A percentile compares a stretch with the other conserved stretches of the same genome.
These are phyloP conservation scores for Crypturellus tataupa DNA, from an alignment of 2,797 vertebrate species.

Conservation along the genomic window DNA sequence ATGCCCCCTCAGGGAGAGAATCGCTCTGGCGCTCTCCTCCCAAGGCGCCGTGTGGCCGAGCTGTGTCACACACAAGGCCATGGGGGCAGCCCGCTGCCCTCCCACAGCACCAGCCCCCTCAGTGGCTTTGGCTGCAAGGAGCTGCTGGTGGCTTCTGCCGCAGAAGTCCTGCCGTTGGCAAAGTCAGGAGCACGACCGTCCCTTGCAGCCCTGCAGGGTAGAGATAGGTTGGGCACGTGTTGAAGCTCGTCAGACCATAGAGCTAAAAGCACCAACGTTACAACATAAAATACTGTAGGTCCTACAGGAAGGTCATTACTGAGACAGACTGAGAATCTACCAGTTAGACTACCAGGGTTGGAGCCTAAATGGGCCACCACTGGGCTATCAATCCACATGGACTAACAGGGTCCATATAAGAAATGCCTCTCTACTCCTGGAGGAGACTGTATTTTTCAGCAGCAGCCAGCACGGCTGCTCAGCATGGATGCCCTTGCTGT, in stretches of 20 bases:
- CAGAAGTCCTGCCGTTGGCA: background rate
- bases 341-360: background rate
- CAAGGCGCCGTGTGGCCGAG: background rate
- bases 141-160: background rate
- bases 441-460: too few relatives aligned
- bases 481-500: too few relatives aligned
- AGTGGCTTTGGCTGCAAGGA: background rate
- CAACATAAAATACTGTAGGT: background rate
- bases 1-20: background rate
- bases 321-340: background rate
- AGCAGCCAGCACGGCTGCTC: too few relatives aligned
- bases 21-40: background rate
- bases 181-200: accelerated
- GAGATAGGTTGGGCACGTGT: background rate
- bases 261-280: background rate
- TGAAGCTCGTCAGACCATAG: background rate
- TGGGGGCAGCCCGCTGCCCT: background rate
- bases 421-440: background rate
- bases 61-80: background rate
- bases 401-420: background rate
- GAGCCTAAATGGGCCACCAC: background rate
- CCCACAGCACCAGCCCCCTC: background rate
- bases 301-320: background rate
- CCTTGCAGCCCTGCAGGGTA: background rate
- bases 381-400: background rate